phyloP scores from a whole-genome alignment of 2,888 invertebrate genomes.

The Drosophila vallismaia region DNA sequence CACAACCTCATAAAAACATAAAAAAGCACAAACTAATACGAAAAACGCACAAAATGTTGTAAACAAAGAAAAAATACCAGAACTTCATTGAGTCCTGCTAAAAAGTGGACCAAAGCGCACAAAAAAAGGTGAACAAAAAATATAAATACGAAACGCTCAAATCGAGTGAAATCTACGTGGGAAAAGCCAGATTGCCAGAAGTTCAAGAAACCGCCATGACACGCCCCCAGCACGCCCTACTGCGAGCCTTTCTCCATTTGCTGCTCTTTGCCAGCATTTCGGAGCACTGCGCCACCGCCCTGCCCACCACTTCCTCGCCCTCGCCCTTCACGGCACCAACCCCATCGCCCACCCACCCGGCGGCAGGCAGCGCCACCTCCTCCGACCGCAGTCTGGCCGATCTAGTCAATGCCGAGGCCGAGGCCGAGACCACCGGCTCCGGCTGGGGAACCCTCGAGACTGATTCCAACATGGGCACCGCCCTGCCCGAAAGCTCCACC shows the following conservation, averaged over 20 bases:
- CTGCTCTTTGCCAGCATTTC: conserved; percentile 73
- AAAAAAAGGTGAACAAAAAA: conserved; percentile 12
- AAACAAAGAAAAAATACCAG: conserved; percentile 28
- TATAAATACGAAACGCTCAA: conserved; percentile 21
- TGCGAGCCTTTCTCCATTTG: conserved; percentile 71
- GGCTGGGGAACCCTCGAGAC: conserved; percentile 74
- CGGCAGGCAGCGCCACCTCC: conserved; percentile 19
- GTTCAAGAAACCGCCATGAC: conserved; percentile 48
- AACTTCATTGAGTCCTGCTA: conserved; percentile 40
- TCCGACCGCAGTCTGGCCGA: conserved; percentile 45
- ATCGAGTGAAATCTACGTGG: conserved; percentile 27
- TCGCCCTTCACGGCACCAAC: conserved; percentile 53
- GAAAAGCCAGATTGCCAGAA: conserved; percentile 6
- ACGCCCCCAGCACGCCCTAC: conserved; percentile 59
- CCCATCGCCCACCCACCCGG: conserved; percentile 14
- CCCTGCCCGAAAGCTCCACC: conserved; percentile 34
- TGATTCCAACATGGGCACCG: conserved; percentile 64
- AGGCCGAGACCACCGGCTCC: conserved; percentile 46
- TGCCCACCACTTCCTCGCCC: conserved; percentile 58
- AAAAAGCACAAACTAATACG: conserved; percentile 26
- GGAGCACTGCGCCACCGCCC: conserved; percentile 60
- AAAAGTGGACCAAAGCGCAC: conserved; percentile 60
- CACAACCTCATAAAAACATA: conserved; percentile 34
- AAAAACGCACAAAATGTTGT: conserved; percentile 67
- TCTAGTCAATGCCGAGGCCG: conserved; percentile 58